Evolutionary conservation across 2,113 vertebrate genomes (phyloP), one percentile per base, ranked within the genome.

Genomic region (Gymnorhina tibicen): DNA sequence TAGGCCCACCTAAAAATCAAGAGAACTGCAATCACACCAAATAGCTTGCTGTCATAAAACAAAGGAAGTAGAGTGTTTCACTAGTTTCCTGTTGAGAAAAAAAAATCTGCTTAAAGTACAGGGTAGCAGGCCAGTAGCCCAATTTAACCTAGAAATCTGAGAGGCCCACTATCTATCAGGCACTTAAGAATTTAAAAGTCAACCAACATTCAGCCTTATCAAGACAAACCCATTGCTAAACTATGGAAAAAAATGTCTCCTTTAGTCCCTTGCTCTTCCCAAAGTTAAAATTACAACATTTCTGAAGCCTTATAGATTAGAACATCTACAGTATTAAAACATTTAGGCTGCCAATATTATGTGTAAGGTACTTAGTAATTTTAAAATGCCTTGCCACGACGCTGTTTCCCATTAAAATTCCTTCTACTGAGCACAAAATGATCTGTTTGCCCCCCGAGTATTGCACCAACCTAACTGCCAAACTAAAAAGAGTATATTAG

Each of bases 361-460:
- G 2, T 0, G 0, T 2, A 33, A 1, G 3, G 23, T 3, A 39
- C 2, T 35, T 3, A 50, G 13, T 6, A 21, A 46, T 9, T 56
- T 14, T 5, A 33, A 69, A 41, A 9, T 1, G 3, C 1, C 41
- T 35, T 33, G 16, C 30, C 0, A 0, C 21, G 28, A 24, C 1
- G 0, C 13, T 13, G 17, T 10, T 32, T 56, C 11, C 39, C 21
- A 52, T 11, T 30, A 46, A 42, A 68, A 86, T 28, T 26, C 47
- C 37, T 62, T n/a, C 26, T 30, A 7, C 0, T 5, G 1, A 22
- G 37, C 13, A 53, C 9, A 49, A 39, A 64, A 49, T 0, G 0
- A 55, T 6, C 16, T 16, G 4, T 37, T 28, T 6, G 7, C 44
- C 33, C 12, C 41, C 13, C 0, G 6, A 68, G 21, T 21, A 88